These are phyloP conservation scores for Drosophila virilis DNA, from an alignment of 1,140 invertebrate species.

Conservation along the genomic window DNA sequence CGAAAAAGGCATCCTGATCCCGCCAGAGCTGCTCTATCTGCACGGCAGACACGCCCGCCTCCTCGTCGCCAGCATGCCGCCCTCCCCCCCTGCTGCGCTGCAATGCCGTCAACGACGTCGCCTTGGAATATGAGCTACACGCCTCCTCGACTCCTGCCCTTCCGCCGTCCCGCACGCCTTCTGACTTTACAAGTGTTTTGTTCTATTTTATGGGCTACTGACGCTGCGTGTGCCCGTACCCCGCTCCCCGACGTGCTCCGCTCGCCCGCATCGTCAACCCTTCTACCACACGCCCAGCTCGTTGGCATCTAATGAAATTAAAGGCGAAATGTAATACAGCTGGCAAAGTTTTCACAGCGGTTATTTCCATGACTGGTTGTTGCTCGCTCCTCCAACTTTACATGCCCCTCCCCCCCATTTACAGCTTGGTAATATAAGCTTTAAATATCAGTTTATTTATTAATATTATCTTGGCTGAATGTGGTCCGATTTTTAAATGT, in stretches of 20 bases:
- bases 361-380: slow-evolving; percentile 66
- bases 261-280: not conserved
- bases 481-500: no score
- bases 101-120: slow-evolving; percentile 48
- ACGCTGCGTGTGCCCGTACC: slow-evolving; percentile 32
- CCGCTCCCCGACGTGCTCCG: not conserved
- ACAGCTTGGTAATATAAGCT: not conserved
- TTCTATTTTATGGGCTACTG: slow-evolving; percentile 71
- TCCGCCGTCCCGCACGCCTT: not conserved
- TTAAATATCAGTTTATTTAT: slow-evolving; percentile 9
- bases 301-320: slow-evolving; percentile 71
- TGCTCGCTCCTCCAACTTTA: not conserved
- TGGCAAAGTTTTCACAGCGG: slow-evolving; percentile 75
- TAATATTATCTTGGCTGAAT: not conserved
- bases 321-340: slow-evolving; percentile 81
- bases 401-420: no score
- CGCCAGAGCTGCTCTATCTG: slow-evolving; percentile 10
- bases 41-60: not conserved
- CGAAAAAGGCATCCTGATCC: slow-evolving; percentile 48
- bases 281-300: slow-evolving; percentile 23
- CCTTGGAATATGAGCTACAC: slow-evolving; percentile 61
- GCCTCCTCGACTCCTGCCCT: not conserved
- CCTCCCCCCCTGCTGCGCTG: slow-evolving; percentile 1
- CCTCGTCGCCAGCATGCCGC: not conserved
- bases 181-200: slow-evolving; percentile 76